Base-by-base conservation (phyloP, 2,888 invertebrate species). In the Xestia c-nigrum region DNA sequence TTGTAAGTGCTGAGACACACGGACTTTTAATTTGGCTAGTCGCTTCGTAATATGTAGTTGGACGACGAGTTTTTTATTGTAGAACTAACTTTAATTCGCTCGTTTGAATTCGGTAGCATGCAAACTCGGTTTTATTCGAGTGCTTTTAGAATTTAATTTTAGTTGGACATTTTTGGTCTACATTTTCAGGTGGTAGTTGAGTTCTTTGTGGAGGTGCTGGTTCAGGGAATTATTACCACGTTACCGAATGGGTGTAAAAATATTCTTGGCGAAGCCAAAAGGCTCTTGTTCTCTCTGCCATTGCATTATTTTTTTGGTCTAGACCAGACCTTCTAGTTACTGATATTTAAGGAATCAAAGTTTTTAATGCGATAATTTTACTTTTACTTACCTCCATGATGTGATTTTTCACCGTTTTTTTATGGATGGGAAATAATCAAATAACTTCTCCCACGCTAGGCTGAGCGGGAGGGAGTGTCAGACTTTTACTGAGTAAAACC, bases 1-100 rank as follows among this genome's bases (percentile, higher is more conserved):
- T 93, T 93, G 93, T 93, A 90, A 91, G 87, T 86, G 77, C 67
- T 67, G 88, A 81, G 89, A 93, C 91, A 92, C 78, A 93, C 90
- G 70, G 90, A 67, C 71, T 88, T 83, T 87, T 82, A 87, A 85
- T 86, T 84, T 83, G 85, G 71, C 76, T 81, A 89, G 81, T 88
- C 72, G 65, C 21, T 61, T 72, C 24, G 57, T 76, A 72, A 71
- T 73, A 71, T 73, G 75, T 31, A 76, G 52, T 50, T 55, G 57
- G 40, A 16, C 5, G 38, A 4, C 2, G 38, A 76, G 46, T 81
- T 85, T 70, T 73, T 72, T 68, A 64, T 14, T 69, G 59, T 63
- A 47, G n/a, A 83, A 67, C 67, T 61, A 66, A 72, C n/a, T 77
- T 80, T 75, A 80, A 80, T 81, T 47, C 21, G 70, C 70, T 76